These are phyloP conservation scores for Chaenocephalus aceratus DNA, from an alignment of 2,113 vertebrate species.

Conservation along the genomic window DNA sequence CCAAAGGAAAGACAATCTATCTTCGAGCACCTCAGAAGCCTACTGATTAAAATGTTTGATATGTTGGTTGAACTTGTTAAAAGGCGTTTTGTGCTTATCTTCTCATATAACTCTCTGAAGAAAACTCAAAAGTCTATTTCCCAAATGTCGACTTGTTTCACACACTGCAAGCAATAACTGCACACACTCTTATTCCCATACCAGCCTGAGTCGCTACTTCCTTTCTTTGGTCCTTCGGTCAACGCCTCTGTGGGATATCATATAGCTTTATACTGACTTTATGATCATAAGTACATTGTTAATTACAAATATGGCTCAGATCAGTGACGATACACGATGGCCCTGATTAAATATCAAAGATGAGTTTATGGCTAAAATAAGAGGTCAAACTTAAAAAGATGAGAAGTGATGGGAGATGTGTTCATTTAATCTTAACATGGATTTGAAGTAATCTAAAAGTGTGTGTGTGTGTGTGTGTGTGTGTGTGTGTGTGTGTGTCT, in stretches of 20 bases:
- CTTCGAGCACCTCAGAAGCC: not conserved
- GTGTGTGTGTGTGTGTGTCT: conserved; percentile 18
- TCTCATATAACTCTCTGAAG: not conserved
- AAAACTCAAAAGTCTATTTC: not conserved
- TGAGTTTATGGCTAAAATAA: conserved; percentile 28
- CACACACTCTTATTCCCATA: conserved; percentile 47
- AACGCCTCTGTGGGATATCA: conserved; percentile 67
- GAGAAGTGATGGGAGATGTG: conserved; percentile 12
- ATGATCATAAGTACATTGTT: not conserved
- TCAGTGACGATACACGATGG: not conserved
- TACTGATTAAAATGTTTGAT: not conserved
- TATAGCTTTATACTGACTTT: conserved; percentile 18
- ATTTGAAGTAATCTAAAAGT: not conserved
- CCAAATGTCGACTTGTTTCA: conserved; percentile 25
- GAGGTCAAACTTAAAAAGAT: conserved; percentile 23
- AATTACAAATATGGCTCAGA: not conserved
- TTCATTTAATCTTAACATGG: not conserved
- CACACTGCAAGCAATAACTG: conserved; percentile 53
- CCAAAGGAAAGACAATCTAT: not conserved
- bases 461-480: not conserved
- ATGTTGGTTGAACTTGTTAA: not conserved
- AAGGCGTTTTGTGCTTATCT: not conserved
- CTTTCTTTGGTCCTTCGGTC: conserved; percentile 33
- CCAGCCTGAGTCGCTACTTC: conserved; percentile 42
- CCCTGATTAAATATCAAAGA: not conserved